A percentile compares a stretch with the other conserved stretches of the same genome.
Conservation (phyloP, 2,888 invertebrate genomes). For the Drosophila mimetica region DNA sequence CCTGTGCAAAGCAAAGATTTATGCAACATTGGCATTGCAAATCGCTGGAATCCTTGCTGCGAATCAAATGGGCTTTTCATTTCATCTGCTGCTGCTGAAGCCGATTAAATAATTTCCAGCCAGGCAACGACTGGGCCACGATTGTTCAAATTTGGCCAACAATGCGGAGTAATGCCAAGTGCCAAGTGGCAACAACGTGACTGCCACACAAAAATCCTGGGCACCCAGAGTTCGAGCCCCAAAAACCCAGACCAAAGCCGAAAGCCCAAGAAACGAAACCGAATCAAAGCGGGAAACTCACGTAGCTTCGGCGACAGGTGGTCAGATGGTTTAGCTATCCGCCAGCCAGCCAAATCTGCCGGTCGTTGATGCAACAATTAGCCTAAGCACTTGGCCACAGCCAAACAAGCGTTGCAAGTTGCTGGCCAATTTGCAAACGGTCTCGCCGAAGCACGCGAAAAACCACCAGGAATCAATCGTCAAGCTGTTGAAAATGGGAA, state of each 20-base stretch:
- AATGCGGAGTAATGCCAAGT: conserved; percentile 51
- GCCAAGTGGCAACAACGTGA: conserved; percentile 82
- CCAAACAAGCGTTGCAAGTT: conserved; percentile 57
- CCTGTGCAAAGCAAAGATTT: conserved; percentile 10
- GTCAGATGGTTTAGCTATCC: conserved; percentile 61
- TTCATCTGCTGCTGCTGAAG: conserved; percentile 34
- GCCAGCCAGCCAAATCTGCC: conserved; percentile 21
- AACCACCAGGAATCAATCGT: conserved; percentile 71
- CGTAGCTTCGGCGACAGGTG: conserved; percentile 71
- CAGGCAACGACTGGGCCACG: conserved; percentile 40
- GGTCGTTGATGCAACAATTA: conserved; percentile 74
- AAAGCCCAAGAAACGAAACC: conserved; percentile 19
- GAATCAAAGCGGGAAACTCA: conserved; percentile 33
- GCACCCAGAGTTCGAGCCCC: conserved; percentile 23
- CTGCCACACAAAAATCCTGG: conserved; percentile 61
- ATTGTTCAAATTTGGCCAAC: conserved; percentile 43
- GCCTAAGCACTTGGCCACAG: conserved; percentile 70
- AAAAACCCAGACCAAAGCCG: conserved; percentile 18
- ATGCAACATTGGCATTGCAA: conserved; percentile 30
- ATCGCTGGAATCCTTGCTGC: conserved; percentile 31
- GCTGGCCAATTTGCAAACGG: conserved; percentile 65
- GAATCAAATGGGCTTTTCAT: conserved; percentile 34
- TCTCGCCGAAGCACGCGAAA: conserved; percentile 44
- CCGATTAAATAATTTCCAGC: conserved; percentile 48
- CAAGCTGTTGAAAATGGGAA: conserved; percentile 77